phyloP scores from a whole-genome alignment of 2,113 vertebrate genomes.

The Sinocyclocheilus anshuiensis region DNA sequence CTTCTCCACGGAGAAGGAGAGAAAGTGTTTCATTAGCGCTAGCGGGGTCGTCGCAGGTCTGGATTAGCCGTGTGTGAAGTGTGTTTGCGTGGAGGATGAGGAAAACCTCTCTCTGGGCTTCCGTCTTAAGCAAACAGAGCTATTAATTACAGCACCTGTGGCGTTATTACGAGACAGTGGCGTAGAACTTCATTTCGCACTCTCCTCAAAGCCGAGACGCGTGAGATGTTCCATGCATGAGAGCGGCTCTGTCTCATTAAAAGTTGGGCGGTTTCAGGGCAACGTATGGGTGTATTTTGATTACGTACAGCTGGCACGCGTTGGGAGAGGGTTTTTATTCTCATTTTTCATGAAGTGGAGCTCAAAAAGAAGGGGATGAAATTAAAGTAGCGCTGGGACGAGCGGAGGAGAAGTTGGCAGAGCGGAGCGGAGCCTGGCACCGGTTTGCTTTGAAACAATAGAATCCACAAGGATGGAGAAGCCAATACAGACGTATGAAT shows the following conservation, averaged over 20 bases:
- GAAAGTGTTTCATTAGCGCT: conserved; percentile 48
- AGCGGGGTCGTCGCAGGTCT: conserved; percentile 61
- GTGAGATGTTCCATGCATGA: background rate
- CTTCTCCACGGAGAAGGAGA: background rate
- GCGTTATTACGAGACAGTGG: background rate
- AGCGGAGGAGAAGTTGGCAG: conserved; percentile 19
- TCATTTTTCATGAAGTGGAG: conserved; percentile 18
- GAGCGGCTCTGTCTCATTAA: conserved; percentile 46
- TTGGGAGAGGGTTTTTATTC: background rate
- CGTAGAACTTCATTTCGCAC: background rate
- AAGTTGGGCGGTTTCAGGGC: conserved; percentile 27
- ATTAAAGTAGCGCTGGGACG: conserved; percentile 7
- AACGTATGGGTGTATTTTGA: conserved; percentile 22
- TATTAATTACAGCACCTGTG: conserved; percentile 61
- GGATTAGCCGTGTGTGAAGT: conserved; percentile 58
- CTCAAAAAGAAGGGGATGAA: conserved; percentile 29
- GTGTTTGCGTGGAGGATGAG: conserved; percentile 51
- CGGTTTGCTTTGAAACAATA: conserved; percentile 34
- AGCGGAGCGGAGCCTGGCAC: background rate
- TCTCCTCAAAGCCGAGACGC: background rate
- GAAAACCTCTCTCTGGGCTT: conserved; percentile 59
- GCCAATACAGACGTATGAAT: background rate
- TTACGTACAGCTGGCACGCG: conserved; percentile 23
- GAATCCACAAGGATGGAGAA: background rate
- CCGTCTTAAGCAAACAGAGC: conserved; percentile 62